These are phyloP conservation scores for Nomada ruficornis DNA, from an alignment of 2,888 invertebrate genomes.

Conservation along the genomic window DNA sequence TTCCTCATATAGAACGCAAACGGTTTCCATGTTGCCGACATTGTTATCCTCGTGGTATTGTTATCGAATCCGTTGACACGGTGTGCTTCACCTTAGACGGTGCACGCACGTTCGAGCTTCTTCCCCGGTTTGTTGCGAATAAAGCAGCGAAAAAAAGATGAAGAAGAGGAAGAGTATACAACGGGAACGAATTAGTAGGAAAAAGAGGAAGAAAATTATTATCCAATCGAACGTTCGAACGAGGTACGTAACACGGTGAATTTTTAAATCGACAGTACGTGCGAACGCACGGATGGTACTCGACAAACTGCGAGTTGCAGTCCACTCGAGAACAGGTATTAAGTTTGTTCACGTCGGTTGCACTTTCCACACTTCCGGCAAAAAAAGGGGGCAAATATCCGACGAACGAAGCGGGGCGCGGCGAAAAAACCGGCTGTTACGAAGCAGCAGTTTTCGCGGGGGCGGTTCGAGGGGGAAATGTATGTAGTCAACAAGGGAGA, in stretches of 20 bases:
- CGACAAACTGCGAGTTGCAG: slow-evolving; percentile 11
- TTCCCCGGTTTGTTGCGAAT: neutral
- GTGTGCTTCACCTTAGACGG: neutral
- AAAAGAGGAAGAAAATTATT: neutral
- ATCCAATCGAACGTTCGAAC: neutral
- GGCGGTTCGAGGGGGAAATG: neutral
- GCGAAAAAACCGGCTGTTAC: slow-evolving; percentile 5
- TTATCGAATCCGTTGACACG: slow-evolving; percentile 43
- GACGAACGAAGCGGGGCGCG: slow-evolving; percentile 1
- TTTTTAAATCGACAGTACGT: slow-evolving; percentile 31
- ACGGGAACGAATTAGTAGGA: neutral
- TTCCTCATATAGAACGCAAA: slow-evolving; percentile 23
- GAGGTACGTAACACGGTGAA: slow-evolving; percentile 3
- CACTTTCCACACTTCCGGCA: slow-evolving; percentile 21
- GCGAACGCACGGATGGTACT: slow-evolving; percentile 11
- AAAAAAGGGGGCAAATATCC: slow-evolving; percentile 27
- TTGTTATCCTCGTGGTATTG: slow-evolving; percentile 33
- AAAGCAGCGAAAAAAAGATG: neutral
- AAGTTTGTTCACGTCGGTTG: slow-evolving; percentile 40
- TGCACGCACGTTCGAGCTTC: neutral
- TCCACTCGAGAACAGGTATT: slow-evolving; percentile 22
- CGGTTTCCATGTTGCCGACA: slow-evolving; percentile 26
- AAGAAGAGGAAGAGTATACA: neutral
- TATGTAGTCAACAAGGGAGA: neutral
- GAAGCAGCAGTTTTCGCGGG: slow-evolving; percentile 9